phyloP scores from a whole-genome alignment of 2,797 vertebrate genomes.

The Nyctalus aviator region DNA sequence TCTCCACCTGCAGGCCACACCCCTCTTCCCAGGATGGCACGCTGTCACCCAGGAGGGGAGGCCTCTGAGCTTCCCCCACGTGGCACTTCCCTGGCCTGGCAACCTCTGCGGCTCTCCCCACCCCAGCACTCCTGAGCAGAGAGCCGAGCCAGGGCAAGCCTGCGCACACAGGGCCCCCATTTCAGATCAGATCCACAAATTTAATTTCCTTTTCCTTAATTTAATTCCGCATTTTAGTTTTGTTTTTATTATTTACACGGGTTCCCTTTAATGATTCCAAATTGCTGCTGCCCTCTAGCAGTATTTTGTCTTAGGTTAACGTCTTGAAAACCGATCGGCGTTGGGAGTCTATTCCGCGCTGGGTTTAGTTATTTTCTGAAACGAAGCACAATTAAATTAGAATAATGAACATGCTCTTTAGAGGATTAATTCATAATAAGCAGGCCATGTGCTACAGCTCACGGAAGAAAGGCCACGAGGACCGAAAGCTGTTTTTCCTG shows the following conservation, averaged over 20 bases:
- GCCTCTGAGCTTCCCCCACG: neutral
- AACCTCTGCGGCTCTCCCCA: neutral
- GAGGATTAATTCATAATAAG: conserved; percentile 80
- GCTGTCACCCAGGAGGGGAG: neutral
- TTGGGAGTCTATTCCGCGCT: conserved; percentile 81
- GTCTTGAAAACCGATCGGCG: conserved; percentile 81
- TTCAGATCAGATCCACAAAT: conserved; percentile 85
- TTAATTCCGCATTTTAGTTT: conserved; percentile 85
- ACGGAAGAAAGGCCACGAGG: conserved; percentile 74
- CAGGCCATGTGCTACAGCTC: conserved; percentile 81
- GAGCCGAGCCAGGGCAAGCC: conserved; percentile 72
- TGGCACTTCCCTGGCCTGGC: neutral
- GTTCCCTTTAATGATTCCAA: conserved; percentile 81
- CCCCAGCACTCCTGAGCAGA: conserved; percentile 41
- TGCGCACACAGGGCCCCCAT: conserved; percentile 77
- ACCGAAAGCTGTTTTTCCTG: conserved; percentile 80
- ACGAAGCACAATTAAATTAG: conserved; percentile 82
- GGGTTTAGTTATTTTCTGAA: conserved; percentile 83
- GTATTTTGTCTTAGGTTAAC: conserved; percentile 82
- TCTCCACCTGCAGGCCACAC: neutral
- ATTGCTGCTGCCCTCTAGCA: conserved; percentile 80
- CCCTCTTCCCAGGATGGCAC: neutral
- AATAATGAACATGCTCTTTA: conserved; percentile 81
- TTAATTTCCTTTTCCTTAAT: conserved; percentile 85
- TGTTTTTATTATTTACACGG: conserved; percentile 83